Conservation (phyloP, 2,888 invertebrate species). For the Epinotia demarniana region DNA sequence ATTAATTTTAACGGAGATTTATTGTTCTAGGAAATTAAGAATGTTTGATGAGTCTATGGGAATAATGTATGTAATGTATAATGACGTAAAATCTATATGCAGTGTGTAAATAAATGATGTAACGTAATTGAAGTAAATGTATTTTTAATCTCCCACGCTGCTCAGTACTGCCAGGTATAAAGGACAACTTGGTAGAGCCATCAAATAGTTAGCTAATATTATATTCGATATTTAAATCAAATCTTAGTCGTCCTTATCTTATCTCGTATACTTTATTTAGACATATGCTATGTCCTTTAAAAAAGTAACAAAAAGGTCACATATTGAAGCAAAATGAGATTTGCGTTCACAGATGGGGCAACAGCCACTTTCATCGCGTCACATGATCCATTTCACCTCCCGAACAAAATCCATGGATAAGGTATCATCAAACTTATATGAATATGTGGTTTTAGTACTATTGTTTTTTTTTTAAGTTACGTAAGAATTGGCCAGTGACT, state of each 20-base stretch:
- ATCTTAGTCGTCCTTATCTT: no score
- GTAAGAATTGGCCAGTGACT: neutral
- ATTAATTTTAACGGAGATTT: conserved; percentile 29
- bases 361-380: conserved; percentile 58
- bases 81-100: conserved; percentile 12
- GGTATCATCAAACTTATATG: conserved; percentile 6
- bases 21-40: conserved; percentile 32
- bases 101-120: conserved; percentile 37
- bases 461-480: neutral
- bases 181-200: neutral
- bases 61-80: conserved; percentile 26
- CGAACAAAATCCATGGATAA: conserved; percentile 62
- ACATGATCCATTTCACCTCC: conserved; percentile 62
- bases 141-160: conserved; percentile 7
- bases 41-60: conserved; percentile 32
- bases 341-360: conserved; percentile 63
- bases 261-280: no score
- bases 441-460: neutral
- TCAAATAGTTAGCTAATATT: neutral
- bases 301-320: conserved; percentile 54
- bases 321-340: conserved; percentile 66
- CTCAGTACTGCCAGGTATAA: neutral
- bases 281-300: neutral
- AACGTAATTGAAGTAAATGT: neutral
- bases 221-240: no score